Percentiles rank a stretch among this genome's conserved stretches.
Evolutionary conservation across 1,140 invertebrate genomes (phyloP).

Genomic region (Drosophila rhopaloa): DNA sequence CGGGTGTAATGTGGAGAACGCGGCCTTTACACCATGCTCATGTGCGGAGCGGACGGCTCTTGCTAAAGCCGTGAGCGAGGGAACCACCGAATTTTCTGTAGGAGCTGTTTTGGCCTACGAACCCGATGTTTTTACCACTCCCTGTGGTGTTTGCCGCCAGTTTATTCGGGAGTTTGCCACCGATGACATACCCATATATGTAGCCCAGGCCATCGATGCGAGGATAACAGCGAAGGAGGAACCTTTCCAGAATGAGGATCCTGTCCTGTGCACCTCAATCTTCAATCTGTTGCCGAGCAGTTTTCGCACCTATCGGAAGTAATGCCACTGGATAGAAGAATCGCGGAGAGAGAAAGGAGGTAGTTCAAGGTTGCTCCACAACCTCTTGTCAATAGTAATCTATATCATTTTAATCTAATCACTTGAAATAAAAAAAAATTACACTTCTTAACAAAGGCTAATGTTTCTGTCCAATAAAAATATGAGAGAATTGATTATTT

Average conservation of each 20-base stretch:
- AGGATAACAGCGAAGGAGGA: constrained; percentile 48
- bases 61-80: constrained; percentile 94
- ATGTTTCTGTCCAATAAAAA: background rate
- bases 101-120: constrained; percentile 91
- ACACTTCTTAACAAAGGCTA: constrained; percentile 21
- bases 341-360: background rate
- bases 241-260: constrained; percentile 46
- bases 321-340: background rate
- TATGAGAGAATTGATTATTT: background rate
- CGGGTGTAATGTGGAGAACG: constrained; percentile 97
- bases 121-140: constrained; percentile 89
- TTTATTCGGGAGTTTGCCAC: constrained; percentile 90
- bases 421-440: constrained; percentile 58
- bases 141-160: constrained; percentile 97
- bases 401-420: constrained; percentile 50
- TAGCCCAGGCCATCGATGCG: constrained; percentile 88
- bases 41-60: constrained; percentile 97
- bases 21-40: constrained; percentile 90
- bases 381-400: constrained; percentile 27
- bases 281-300: constrained; percentile 87
- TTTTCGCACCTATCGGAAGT: constrained; percentile 69
- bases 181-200: constrained; percentile 89
- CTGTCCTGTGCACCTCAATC: constrained; percentile 87
- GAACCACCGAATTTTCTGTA: constrained; percentile 90
- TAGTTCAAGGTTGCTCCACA: constrained; percentile 36